Conservation (phyloP, 2,888 invertebrate genomes). For the Malthinus seriepunctatus region DNA sequence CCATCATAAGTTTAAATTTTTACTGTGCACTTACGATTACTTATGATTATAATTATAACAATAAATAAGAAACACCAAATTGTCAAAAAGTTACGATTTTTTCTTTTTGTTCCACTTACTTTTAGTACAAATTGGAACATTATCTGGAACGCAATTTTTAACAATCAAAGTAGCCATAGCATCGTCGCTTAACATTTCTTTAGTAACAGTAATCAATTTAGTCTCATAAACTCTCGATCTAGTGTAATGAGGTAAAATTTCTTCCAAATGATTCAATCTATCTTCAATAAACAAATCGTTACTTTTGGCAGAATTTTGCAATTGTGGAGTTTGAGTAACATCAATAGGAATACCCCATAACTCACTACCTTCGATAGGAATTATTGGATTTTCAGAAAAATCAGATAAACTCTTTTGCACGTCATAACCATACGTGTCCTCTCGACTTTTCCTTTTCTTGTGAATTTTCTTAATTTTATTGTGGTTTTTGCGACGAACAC, state of each 20-base stretch:
- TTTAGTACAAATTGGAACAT: conserved; percentile 45
- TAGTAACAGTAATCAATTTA: conserved; percentile 51
- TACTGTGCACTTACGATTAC: no score
- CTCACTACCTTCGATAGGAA: conserved; percentile 39
- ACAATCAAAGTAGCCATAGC: conserved; percentile 49
- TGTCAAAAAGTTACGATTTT: no score
- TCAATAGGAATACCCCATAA: conserved; percentile 23
- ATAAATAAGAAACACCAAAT: no score
- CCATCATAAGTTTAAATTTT: no score
- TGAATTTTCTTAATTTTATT: not conserved
- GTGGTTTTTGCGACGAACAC: not conserved
- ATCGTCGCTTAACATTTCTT: conserved; percentile 41
- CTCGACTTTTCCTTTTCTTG: not conserved
- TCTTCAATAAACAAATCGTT: conserved; percentile 51
- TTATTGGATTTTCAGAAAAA: not conserved
- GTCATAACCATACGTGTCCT: conserved; percentile 1
- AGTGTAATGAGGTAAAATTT: conserved; percentile 50
- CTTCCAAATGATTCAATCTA: conserved; percentile 49
- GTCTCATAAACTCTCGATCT: conserved; percentile 48
- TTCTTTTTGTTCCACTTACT: no score
- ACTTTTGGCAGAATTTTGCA: conserved; percentile 34
- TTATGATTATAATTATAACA: no score
- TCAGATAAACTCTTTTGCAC: conserved; percentile 9
- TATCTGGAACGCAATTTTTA: conserved; percentile 51
- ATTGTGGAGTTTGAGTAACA: conserved; percentile 38